phyloP scores from a whole-genome alignment of 1,140 invertebrate genomes.

The Muscidifurax raptorellus region DNA sequence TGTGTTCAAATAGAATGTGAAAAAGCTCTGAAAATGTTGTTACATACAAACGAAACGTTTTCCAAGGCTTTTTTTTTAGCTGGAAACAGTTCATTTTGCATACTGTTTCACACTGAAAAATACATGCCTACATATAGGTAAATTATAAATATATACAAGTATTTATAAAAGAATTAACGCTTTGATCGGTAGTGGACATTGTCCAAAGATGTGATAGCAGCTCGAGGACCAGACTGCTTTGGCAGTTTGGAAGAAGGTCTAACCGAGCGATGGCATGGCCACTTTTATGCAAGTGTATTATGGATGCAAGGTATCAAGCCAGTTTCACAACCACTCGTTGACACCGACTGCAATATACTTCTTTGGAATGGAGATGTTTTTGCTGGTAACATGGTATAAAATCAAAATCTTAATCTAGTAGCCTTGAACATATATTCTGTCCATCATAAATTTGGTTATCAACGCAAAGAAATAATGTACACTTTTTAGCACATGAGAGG shows the following conservation, averaged over 20 bases:
- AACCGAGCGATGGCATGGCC: slow-evolving; percentile 79
- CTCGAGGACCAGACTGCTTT: slow-evolving; percentile 75
- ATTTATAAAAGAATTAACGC: neutral
- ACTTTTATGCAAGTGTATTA: slow-evolving; percentile 80
- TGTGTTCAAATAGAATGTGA: too few species aligned
- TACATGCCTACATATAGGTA: slow-evolving; percentile 34
- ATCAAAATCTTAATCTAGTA: neutral
- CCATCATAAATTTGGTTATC: neutral
- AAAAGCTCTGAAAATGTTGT: too few species aligned
- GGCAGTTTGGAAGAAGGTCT: slow-evolving; percentile 58
- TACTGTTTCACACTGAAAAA: too few species aligned
- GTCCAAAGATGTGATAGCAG: slow-evolving; percentile 67
- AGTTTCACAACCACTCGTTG: slow-evolving; percentile 79
- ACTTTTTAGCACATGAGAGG: slow-evolving; percentile 62
- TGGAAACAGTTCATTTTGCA: too few species aligned
- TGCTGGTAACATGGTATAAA: slow-evolving; percentile 72
- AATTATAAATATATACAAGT: slow-evolving; percentile 48
- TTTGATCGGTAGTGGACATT: slow-evolving; percentile 64
- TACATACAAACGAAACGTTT: too few species aligned
- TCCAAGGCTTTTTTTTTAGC: too few species aligned
- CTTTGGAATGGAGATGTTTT: slow-evolving; percentile 92
- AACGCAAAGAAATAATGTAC: slow-evolving; percentile 20
- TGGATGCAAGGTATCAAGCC: slow-evolving; percentile 82
- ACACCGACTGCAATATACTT: slow-evolving; percentile 78
- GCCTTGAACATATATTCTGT: neutral